phyloP scores from a whole-genome alignment of 2,113 vertebrate species.

The Naja naja region DNA sequence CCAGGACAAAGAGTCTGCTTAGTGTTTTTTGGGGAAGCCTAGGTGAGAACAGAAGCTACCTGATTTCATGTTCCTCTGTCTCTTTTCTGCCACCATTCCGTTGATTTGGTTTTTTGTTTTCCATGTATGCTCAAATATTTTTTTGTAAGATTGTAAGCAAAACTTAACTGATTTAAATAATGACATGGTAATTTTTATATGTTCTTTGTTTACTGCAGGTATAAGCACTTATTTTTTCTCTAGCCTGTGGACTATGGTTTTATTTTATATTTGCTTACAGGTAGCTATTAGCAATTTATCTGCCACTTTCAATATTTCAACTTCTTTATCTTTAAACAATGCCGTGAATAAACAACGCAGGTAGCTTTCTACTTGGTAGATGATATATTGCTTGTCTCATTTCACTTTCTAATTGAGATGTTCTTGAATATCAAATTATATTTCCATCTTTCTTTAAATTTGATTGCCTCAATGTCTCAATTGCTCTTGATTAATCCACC shows the following conservation, averaged over 20 bases:
- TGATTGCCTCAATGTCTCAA: background rate
- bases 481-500: background rate
- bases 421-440: no score
- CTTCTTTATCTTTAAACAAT: background rate
- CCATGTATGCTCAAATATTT: background rate
- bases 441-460: background rate
- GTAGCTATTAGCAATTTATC: background rate
- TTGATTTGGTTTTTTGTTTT: background rate
- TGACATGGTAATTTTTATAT: background rate
- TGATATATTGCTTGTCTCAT: no score
- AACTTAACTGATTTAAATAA: background rate
- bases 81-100: background rate
- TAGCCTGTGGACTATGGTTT: background rate
- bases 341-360: no score
- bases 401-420: no score
- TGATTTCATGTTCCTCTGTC: background rate
- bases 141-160: background rate
- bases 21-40: no score
- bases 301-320: background rate
- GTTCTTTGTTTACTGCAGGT: background rate
- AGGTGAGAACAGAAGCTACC: background rate
- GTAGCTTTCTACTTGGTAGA: no score
- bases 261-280: background rate
- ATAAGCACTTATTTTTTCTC: background rate
- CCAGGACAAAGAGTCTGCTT: no score